These are phyloP conservation scores for Stichopus chloronotus DNA, from an alignment of 35 echinoderm and acorn worm species.

Conservation along the genomic window DNA sequence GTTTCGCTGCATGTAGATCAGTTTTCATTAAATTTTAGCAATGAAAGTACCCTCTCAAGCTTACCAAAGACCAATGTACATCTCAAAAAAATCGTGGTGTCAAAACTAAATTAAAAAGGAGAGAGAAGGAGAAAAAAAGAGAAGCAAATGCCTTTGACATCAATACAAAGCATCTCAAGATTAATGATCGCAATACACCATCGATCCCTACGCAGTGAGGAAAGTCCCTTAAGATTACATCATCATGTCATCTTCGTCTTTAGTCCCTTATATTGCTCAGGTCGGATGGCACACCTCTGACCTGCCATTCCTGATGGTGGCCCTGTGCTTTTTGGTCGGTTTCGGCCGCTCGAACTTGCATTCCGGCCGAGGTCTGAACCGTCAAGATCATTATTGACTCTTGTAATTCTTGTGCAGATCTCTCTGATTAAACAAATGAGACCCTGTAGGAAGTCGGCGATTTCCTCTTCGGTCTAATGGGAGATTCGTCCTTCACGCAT, in stretches of 20 bases:
- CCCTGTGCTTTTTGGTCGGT: background rate
- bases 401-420: background rate
- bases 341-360: background rate
- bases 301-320: background rate
- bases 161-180: too few species aligned
- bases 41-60: too few species aligned
- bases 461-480: background rate
- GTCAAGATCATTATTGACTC: conserved; percentile 6
- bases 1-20: too few species aligned
- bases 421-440: conserved; percentile 25
- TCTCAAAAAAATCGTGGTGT: too few species aligned
- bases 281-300: background rate
- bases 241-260: too few species aligned
- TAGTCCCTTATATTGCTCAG: background rate
- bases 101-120: background rate
- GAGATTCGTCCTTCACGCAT: background rate
- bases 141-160: background rate
- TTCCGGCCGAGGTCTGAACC: background rate
- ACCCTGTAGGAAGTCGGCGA: background rate
- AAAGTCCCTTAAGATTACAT: too few species aligned
- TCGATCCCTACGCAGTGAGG: background rate
- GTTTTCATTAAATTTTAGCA: too few species aligned
- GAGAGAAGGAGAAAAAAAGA: too few species aligned
- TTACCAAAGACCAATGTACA: too few species aligned
- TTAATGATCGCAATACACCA: background rate